These are phyloP conservation scores for Himalopsyche tibetana DNA, from an alignment of 2,888 invertebrate genomes.

Conservation along the genomic window DNA sequence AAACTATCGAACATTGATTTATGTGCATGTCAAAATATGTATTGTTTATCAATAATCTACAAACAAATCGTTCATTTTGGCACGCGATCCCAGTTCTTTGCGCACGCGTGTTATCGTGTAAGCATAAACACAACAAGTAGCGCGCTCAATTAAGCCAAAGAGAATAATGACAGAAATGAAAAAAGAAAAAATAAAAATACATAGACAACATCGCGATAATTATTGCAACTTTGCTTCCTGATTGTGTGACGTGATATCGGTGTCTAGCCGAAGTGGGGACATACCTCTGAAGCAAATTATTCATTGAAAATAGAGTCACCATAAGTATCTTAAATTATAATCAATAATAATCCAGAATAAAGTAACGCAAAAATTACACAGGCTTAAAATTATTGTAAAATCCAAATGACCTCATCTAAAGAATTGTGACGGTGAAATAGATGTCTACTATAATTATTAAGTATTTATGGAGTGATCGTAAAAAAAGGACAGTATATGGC, in stretches of 20 bases:
- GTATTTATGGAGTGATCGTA: no score
- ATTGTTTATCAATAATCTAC: not conserved
- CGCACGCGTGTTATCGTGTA: not conserved
- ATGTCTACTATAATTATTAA: no score
- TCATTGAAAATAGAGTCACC: constrained; percentile 27
- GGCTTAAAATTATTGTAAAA: no score
- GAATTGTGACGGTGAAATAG: no score
- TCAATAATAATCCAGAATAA: no score
- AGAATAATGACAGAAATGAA: constrained; percentile 36
- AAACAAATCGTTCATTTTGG: not conserved
- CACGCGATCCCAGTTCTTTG: not conserved
- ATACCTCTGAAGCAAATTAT: constrained; percentile 23
- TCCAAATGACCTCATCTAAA: no score
- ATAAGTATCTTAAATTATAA: not conserved
- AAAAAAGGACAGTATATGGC: no score
- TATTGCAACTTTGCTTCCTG: constrained; percentile 25
- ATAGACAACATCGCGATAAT: constrained; percentile 27
- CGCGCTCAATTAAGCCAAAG: constrained; percentile 26
- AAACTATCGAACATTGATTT: not conserved
- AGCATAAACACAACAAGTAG: constrained; percentile 11
- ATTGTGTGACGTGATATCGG: constrained; percentile 42
- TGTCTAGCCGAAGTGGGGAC: constrained; percentile 42
- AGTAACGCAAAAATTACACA: no score
- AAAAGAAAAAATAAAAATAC: not conserved
- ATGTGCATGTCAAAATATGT: not conserved